Base-by-base conservation (phyloP, 2,113 vertebrate genomes). In the Bambusicola thoracicus region DNA sequence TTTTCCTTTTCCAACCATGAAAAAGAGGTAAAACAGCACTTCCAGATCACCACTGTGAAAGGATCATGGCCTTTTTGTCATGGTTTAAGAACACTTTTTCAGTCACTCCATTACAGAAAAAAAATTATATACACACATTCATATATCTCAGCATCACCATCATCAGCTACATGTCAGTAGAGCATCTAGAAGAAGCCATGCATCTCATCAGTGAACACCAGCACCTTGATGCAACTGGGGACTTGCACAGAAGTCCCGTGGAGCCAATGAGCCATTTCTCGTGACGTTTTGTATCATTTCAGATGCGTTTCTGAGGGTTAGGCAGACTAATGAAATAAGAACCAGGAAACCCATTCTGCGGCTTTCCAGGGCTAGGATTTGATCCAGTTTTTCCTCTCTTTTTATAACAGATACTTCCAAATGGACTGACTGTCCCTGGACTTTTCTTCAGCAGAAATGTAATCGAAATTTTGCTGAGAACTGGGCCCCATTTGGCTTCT, bases 71-170 rank as follows among this genome's bases (percentile, higher is more conserved):
- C 8, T 55, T 89, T 81, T 53, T 61, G 27, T 29, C 25, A 16
- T 21, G 77, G 25, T 62, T 82, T 85, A 78, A 85, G 16, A 59
- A 29, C 21, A 72, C 10, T 68, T 1, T 0, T 61, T 76, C 53
- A 65, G 48, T 66, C 32, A 70, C 29, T 10, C 68, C 25, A 24
- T 25, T 44, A 44, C 53, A 43, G 16, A 24, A 27, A 43, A 19
- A 25, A 44, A 41, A 18, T 8, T 19, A 46, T 11, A 46, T 11
- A 46, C 7, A 6, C n/a, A n/a, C n/a, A n/a, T n/a, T n/a, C n/a
- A n/a, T n/a, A n/a, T n/a, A n/a, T n/a, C n/a, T 10, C 41, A 61
- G 3, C 34, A 49, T 4, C 62, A 76, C 41, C 0, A 0, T 46
- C 16, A 49, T 34, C 55, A 90, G 44, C 38, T 77, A 16, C 20